phyloP scores from a whole-genome alignment of 2,113 vertebrate species.

The Dromaius novaehollandiae region DNA sequence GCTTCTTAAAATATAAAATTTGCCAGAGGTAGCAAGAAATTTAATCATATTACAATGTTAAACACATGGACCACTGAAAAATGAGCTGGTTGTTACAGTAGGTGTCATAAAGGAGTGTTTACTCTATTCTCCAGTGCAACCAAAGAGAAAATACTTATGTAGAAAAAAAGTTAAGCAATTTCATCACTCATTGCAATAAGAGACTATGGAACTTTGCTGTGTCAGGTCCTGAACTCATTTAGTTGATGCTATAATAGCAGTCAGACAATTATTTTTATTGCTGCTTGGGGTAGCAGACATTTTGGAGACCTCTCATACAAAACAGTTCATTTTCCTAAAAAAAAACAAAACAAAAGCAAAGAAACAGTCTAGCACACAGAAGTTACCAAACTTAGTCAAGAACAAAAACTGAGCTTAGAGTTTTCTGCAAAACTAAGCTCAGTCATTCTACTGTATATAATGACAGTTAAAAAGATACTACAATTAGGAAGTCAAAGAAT shows the following conservation, averaged over 20 bases:
- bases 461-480: conserved; percentile 7
- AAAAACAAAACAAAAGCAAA: background rate
- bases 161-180: background rate
- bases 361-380: background rate
- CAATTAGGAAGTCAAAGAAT: background rate
- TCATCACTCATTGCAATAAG: background rate
- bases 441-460: background rate
- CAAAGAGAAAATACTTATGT: background rate
- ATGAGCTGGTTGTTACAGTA: background rate
- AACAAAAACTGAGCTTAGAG: background rate
- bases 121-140: background rate
- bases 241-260: background rate
- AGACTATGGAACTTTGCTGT: background rate
- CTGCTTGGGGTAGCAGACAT: background rate
- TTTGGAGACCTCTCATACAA: background rate
- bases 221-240: background rate
- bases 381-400: background rate
- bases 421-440: background rate
- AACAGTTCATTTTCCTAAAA: background rate
- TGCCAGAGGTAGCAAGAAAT: background rate
- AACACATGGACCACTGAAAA: background rate
- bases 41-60: background rate
- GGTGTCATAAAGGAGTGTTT: background rate
- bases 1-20: conserved; percentile 13
- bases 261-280: background rate